phyloP scores from a whole-genome alignment of 2,113 vertebrate genomes.

The Phyllostomus discolor region DNA sequence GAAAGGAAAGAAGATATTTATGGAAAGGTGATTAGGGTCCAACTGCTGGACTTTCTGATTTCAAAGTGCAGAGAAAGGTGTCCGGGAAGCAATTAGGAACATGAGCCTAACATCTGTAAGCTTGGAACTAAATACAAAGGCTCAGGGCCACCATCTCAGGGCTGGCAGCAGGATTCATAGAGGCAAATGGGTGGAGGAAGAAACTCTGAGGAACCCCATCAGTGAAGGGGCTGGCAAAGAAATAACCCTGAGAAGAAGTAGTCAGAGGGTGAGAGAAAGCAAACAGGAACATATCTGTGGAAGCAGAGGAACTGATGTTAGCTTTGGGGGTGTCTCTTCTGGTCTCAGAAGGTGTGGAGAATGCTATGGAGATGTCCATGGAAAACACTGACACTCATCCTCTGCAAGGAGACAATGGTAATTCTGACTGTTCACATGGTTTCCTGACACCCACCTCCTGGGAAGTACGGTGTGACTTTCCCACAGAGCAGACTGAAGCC shows the following conservation, averaged over 20 bases:
- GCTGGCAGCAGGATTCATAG: background rate
- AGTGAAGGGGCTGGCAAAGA: background rate
- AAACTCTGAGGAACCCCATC: background rate
- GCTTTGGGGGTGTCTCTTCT: background rate
- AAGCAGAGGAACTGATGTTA: background rate
- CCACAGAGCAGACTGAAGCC: conserved; percentile 30
- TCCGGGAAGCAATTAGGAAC: background rate
- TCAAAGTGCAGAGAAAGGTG: background rate
- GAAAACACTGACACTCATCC: background rate
- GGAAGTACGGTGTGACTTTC: conserved; percentile 12
- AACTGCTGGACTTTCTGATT: background rate
- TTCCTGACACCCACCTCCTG: background rate
- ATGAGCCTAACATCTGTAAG: background rate
- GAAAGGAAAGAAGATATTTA: background rate
- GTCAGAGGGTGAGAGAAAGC: background rate
- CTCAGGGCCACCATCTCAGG: too few species aligned
- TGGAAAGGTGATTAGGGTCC: background rate
- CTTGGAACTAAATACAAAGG: background rate
- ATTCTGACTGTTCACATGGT: background rate
- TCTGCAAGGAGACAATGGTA: background rate
- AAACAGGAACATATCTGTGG: background rate
- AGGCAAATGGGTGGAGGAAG: background rate
- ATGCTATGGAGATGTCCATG: background rate
- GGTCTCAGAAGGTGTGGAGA: background rate
- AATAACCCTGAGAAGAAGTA: background rate